These are phyloP conservation scores for Nemoura dubitans DNA, from an alignment of 2,888 invertebrate species.

Conservation along the genomic window DNA sequence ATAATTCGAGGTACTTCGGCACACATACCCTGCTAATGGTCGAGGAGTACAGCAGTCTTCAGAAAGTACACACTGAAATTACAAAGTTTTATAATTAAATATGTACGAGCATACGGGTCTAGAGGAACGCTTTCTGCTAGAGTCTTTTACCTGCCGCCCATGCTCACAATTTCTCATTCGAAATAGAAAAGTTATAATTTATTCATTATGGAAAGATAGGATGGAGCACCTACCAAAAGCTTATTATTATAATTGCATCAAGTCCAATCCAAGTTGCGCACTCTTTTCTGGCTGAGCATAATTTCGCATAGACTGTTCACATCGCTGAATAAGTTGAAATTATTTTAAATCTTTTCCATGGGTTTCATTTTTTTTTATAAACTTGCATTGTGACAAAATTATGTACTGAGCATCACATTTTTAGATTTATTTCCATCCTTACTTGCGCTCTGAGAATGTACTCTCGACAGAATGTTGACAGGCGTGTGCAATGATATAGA, in stretches of 20 bases:
- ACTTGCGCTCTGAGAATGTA: too few species aligned
- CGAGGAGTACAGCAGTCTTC: not conserved
- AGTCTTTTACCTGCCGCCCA: not conserved
- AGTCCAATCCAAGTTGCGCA: not conserved
- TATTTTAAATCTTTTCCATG: constrained; percentile 1
- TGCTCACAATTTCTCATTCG: not conserved
- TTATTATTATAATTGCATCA: constrained; percentile 31
- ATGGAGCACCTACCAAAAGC: not conserved
- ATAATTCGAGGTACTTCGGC: not conserved
- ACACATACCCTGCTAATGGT: not conserved
- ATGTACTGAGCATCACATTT: too few species aligned
- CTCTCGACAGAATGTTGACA: too few species aligned
- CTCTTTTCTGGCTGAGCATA: not conserved
- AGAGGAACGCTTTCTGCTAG: not conserved
- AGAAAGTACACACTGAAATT: not conserved
- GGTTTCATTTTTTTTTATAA: too few species aligned
- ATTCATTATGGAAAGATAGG: constrained; percentile 31
- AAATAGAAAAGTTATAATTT: constrained; percentile 20
- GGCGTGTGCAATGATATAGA: too few species aligned
- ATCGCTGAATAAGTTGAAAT: too few species aligned
- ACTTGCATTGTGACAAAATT: too few species aligned
- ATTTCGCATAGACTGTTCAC: too few species aligned
- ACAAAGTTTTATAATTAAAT: constrained; percentile 12
- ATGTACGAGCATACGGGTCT: not conserved
- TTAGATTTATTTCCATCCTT: too few species aligned